These are phyloP conservation scores for Cheilinus undulatus DNA, from an alignment of 2,113 vertebrate genomes.

Conservation along the genomic window DNA sequence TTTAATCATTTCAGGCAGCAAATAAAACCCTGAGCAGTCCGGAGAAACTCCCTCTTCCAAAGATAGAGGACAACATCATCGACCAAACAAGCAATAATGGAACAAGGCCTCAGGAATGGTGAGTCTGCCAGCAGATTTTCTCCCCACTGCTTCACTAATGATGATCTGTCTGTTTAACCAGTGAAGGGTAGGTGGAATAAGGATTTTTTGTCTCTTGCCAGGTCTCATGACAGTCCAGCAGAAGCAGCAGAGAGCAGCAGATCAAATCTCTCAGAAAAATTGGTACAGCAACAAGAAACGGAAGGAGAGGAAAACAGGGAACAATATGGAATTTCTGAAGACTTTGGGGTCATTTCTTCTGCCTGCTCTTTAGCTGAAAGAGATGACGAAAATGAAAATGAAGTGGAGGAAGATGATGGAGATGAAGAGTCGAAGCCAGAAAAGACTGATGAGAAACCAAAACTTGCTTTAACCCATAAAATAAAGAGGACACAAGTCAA, in stretches of 20 bases:
- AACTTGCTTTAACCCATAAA: fast-evolving
- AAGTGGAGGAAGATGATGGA: neutral
- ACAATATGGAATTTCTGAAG: neutral
- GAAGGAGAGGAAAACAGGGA: neutral
- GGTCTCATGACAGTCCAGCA: neutral
- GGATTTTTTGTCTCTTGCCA: neutral
- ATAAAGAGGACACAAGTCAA: neutral
- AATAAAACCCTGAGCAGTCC: neutral
- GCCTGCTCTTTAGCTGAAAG: neutral
- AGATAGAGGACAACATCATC: fast-evolving
- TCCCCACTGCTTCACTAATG: too few species aligned
- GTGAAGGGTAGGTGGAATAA: neutral
- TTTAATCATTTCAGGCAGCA: neutral
- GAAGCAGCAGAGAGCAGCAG: neutral
- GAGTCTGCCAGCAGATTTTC: too few species aligned
- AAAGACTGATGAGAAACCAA: neutral
- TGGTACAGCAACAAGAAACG: neutral
- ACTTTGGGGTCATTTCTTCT: neutral
- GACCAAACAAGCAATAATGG: neutral
- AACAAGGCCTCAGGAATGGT: neutral
- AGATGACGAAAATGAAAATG: neutral
- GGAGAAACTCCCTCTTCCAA: neutral
- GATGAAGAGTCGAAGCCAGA: conserved; percentile 24
- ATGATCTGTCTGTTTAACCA: too few species aligned
- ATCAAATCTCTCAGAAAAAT: neutral